These are phyloP conservation scores for Hemitrygon akajei DNA, from an alignment of 2,797 vertebrate genomes.

Conservation along the genomic window DNA sequence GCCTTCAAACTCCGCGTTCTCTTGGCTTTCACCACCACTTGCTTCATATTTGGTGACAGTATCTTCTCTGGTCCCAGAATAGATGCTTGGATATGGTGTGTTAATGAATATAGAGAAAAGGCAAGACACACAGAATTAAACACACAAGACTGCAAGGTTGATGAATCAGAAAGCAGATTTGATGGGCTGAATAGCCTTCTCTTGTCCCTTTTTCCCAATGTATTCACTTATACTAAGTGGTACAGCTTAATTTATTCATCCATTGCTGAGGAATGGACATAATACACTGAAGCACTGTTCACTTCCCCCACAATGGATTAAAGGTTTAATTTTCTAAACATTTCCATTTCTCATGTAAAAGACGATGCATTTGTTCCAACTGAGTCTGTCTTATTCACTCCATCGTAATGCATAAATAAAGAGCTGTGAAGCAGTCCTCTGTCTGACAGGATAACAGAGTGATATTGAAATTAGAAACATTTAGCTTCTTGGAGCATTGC, in stretches of 20 bases:
- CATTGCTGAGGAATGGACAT: not conserved
- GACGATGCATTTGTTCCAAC: not conserved
- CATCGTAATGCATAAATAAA: constrained; percentile 12
- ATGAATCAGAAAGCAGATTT: not conserved
- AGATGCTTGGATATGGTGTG: not conserved
- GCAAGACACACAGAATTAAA: not conserved
- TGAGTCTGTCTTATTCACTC: constrained; percentile 13
- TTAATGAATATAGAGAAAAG: not conserved
- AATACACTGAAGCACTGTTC: not conserved
- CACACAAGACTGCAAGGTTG: not conserved
- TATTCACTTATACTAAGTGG: not conserved
- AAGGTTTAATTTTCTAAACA: constrained; percentile 28
- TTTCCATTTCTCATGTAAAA: constrained; percentile 19
- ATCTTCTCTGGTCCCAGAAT: not conserved
- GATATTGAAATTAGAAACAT: constrained; percentile 33
- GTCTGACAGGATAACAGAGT: constrained; percentile 27
- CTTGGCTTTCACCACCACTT: not conserved
- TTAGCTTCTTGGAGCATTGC: not conserved
- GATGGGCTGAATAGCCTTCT: not conserved
- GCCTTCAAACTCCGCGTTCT: not conserved
- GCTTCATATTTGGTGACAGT: not conserved
- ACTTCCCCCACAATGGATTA: not conserved
- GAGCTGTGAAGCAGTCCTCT: not conserved
- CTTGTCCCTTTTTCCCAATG: not conserved
- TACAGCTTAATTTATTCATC: not conserved